phyloP scores from a whole-genome alignment of 1,140 invertebrate species.

The Archivesica marissinica region DNA sequence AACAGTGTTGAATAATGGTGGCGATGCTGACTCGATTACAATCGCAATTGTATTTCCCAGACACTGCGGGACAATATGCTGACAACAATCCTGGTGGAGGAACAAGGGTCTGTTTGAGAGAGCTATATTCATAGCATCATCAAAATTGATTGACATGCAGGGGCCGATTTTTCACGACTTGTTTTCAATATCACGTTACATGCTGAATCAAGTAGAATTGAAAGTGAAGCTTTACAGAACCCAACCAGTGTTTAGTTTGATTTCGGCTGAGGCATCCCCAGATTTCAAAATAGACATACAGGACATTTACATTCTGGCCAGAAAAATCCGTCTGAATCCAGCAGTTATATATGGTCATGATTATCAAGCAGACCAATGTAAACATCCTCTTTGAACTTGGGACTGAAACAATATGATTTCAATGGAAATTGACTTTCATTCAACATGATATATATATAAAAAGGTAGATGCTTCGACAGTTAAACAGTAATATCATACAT shows the following conservation, averaged over 20 bases:
- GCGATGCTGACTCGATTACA: no score
- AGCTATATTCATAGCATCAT: background rate
- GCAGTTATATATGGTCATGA: background rate
- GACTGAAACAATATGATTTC: no score
- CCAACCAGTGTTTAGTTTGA: background rate
- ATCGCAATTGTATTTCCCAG: no score
- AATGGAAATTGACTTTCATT: no score
- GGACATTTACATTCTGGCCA: background rate
- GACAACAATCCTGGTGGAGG: no score
- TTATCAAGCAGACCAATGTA: no score
- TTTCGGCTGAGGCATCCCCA: background rate
- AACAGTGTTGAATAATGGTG: no score
- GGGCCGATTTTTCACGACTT: background rate
- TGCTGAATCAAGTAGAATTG: conserved; percentile 5
- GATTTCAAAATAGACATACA: background rate
- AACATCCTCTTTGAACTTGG: no score
- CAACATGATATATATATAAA: no score
- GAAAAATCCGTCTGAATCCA: background rate
- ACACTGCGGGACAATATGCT: no score
- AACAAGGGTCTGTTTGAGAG: background rate
- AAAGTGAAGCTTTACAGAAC: background rate
- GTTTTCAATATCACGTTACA: background rate
- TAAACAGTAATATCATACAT: no score
- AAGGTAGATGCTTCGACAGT: no score
- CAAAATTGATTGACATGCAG: background rate